Percentiles rank a stretch among this genome's conserved stretches.
Evolutionary conservation across 2,113 vertebrate genomes (phyloP).

Genomic region (Pogona vitticeps): DNA sequence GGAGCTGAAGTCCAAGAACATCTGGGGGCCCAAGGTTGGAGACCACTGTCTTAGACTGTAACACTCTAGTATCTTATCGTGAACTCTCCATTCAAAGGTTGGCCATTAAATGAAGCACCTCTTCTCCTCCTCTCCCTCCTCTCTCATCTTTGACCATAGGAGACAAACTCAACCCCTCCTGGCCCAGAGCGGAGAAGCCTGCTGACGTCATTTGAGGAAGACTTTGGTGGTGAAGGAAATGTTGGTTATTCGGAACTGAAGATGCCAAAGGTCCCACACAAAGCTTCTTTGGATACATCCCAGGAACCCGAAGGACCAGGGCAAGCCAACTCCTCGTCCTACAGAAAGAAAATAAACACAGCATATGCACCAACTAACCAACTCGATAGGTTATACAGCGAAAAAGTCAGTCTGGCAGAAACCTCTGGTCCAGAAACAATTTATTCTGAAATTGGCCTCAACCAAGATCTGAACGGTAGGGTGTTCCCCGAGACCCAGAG

Average conservation of each 20-base stretch:
- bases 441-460: constrained; percentile 67
- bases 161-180: constrained; percentile 56
- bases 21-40: too few relatives aligned
- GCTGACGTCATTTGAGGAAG: constrained; percentile 34
- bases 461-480: constrained; percentile 62
- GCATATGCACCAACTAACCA: constrained; percentile 33
- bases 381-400: neutral
- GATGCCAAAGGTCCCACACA: neutral
- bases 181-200: constrained; percentile 70
- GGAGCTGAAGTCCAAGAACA: too few relatives aligned
- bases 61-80: neutral
- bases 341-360: neutral
- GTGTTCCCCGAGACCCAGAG: constrained; percentile 1
- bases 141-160: constrained; percentile 24
- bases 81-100: too few relatives aligned
- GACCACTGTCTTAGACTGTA: too few relatives aligned
- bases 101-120: neutral
- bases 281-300: neutral
- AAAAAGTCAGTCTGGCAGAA: neutral
- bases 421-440: neutral
- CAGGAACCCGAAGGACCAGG: neutral
- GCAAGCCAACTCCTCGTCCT: neutral
- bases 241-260: constrained; percentile 73
- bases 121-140: neutral
- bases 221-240: neutral